Conservation (phyloP, 2,888 invertebrate species). For the Pterostichus niger region DNA sequence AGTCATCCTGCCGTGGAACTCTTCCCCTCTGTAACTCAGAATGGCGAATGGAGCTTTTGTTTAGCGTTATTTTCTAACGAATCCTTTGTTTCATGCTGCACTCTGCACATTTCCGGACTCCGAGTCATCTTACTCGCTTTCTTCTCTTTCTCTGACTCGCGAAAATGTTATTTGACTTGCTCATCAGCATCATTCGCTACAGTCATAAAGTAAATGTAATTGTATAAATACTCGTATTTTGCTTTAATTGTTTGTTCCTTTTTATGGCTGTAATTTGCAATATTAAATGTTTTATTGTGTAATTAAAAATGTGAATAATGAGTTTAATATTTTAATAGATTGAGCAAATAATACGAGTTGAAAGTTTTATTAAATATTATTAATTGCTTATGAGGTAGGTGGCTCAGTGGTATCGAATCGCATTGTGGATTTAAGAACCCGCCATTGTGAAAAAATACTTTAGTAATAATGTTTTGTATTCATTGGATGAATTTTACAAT, state of each 20-base stretch:
- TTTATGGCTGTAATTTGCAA: too few species aligned
- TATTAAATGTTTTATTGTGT: slow-evolving; percentile 1
- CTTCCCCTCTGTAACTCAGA: slow-evolving; percentile 18
- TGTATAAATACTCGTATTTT: neutral
- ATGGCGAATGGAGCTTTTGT: slow-evolving; percentile 9
- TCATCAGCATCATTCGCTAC: slow-evolving; percentile 14
- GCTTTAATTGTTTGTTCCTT: neutral
- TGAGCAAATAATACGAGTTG: too few species aligned
- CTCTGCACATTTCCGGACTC: neutral
- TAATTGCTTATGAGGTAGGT: too few species aligned
- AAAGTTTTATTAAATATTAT: too few species aligned
- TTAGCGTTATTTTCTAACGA: slow-evolving; percentile 29
- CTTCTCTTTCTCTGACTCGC: neutral
- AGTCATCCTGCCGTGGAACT: too few species aligned
- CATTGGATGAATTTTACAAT: too few species aligned
- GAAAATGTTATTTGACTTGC: neutral
- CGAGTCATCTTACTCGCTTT: too few species aligned
- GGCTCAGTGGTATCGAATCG: too few species aligned
- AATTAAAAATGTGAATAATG: slow-evolving; percentile 9
- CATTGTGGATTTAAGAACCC: too few species aligned
- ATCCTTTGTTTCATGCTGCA: slow-evolving; percentile 24
- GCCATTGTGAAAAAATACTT: too few species aligned
- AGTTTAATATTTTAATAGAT: too few species aligned
- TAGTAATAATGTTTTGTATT: too few species aligned
- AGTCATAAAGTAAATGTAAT: neutral